Percentiles rank a stretch among this genome's conserved stretches.
Conservation (phyloP, 2,113 vertebrate species). For the Hypanus sabinus region DNA sequence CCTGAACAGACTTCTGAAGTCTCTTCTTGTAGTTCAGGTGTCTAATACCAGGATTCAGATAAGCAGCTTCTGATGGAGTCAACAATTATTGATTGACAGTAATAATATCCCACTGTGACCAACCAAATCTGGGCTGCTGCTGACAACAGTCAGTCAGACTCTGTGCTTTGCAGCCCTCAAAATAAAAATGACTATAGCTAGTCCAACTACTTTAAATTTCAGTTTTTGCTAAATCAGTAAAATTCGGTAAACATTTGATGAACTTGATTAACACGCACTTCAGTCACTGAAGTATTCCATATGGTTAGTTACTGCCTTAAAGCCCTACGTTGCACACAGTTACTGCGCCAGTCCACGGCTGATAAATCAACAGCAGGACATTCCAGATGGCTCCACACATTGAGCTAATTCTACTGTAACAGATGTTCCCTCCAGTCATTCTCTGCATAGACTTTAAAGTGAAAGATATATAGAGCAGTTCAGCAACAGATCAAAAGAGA, state of each 20-base stretch:
- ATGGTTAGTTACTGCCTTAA: neutral
- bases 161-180: neutral
- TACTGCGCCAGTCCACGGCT: neutral
- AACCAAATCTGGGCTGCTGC: neutral
- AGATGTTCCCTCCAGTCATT: conserved; percentile 26
- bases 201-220: neutral
- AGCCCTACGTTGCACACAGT: neutral
- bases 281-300: neutral
- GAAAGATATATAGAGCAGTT: conserved; percentile 14
- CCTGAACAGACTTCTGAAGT: neutral
- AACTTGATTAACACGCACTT: neutral
- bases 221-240: neutral
- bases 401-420: conserved; percentile 26
- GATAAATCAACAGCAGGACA: conserved; percentile 9
- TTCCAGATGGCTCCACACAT: conserved; percentile 19
- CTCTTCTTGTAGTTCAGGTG: too few species aligned
- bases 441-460: conserved; percentile 24
- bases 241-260: neutral
- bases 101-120: neutral
- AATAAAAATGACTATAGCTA: neutral
- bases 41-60: neutral
- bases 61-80: neutral
- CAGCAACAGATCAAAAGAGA: conserved; percentile 23
- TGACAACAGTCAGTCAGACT: neutral
- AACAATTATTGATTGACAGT: neutral